Percentiles rank a stretch among this genome's conserved stretches.
phyloP scores from a whole-genome alignment of 2,797 vertebrate species.

The Valencia hispanica region DNA sequence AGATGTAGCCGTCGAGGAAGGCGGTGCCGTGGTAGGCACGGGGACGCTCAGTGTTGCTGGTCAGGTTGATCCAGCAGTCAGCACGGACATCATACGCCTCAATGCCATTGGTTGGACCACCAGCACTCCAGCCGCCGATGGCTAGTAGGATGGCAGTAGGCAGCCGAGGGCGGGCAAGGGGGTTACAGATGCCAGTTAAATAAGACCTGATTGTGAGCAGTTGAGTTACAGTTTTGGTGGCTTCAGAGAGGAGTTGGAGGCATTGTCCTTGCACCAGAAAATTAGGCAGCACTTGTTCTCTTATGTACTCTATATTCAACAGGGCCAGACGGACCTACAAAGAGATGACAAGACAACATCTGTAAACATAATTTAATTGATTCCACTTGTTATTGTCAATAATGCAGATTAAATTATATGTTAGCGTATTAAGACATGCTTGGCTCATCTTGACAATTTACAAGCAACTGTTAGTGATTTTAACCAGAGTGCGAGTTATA shows the following conservation, averaged over 20 bases:
- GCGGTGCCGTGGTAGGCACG: constrained; percentile 83
- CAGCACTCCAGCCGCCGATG: constrained; percentile 83
- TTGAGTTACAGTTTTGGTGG: constrained; percentile 62
- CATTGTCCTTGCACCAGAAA: constrained; percentile 41
- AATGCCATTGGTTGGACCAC: constrained; percentile 77
- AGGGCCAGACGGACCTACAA: constrained; percentile 48
- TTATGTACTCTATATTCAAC: constrained; percentile 1
- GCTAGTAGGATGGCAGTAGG: constrained; percentile 83
- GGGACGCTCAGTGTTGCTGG: constrained; percentile 69
- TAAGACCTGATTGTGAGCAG: constrained; percentile 43
- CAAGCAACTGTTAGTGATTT: too few relatives aligned
- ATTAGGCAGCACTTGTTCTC: constrained; percentile 20
- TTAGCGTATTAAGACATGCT: too few relatives aligned
- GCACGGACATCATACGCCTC: constrained; percentile 81
- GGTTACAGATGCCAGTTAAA: constrained; percentile 41
- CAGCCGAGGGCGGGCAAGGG: constrained; percentile 78
- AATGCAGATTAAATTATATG: neutral
- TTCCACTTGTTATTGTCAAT: neutral
- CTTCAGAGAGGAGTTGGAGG: constrained; percentile 60
- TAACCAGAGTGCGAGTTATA: too few relatives aligned
- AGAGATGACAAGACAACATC: neutral
- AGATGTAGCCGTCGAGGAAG: constrained; percentile 69
- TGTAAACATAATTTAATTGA: neutral
- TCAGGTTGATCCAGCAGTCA: constrained; percentile 80
- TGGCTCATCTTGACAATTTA: too few relatives aligned